Evolutionary conservation across 2,888 invertebrate species (phyloP).

Genomic region (Elgonia sp.): DNA sequence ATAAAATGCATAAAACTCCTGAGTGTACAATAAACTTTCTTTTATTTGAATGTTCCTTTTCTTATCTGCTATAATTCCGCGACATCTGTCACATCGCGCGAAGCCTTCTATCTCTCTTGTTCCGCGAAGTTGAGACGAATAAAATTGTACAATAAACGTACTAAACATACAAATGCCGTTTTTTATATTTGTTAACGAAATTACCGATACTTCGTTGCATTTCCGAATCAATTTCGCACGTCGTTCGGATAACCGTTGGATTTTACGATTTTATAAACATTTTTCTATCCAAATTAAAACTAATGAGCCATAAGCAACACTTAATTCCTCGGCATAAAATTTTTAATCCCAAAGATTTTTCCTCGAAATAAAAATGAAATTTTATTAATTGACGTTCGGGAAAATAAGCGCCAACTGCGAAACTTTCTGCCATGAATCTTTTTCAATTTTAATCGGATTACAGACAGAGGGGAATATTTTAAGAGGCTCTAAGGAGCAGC

Average conservation of each 20-base stretch:
- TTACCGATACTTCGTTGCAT: not conserved
- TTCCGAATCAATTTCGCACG: not conserved
- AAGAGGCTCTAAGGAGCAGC: conserved; percentile 51
- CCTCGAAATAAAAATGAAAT: not conserved
- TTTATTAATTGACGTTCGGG: conserved; percentile 27
- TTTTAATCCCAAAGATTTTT: not conserved
- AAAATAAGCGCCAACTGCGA: conserved; percentile 27
- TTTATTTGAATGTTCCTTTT: conserved; percentile 52
- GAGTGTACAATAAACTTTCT: conserved; percentile 59
- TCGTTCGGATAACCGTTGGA: not conserved
- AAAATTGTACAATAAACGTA: conserved; percentile 30
- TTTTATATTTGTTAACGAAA: conserved; percentile 10
- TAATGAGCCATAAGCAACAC: no score
- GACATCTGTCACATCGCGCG: conserved; percentile 50
- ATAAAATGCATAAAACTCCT: conserved; percentile 54
- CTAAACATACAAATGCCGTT: not conserved
- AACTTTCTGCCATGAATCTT: conserved; percentile 55
- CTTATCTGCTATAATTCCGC: conserved; percentile 54
- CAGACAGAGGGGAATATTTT: conserved; percentile 38
- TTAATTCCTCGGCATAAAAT: no score
- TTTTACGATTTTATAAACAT: not conserved
- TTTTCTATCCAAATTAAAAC: not conserved
- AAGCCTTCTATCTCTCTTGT: conserved; percentile 34
- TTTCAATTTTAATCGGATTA: conserved; percentile 67
- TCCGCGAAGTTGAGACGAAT: conserved; percentile 26